These are phyloP conservation scores for Arctia plantaginis DNA, from an alignment of 2,888 invertebrate species.

Conservation along the genomic window DNA sequence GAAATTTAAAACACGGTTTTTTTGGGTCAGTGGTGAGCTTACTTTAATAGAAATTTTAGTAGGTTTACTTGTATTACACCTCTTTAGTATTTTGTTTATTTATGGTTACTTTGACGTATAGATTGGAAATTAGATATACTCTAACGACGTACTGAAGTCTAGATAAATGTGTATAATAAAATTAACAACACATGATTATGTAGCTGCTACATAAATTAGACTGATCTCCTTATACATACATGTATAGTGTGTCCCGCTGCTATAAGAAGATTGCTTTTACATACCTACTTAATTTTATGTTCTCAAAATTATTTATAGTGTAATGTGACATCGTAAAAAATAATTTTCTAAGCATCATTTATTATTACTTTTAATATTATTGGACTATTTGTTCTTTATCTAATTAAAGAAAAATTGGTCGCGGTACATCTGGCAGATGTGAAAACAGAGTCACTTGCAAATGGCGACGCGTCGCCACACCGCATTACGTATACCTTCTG, in stretches of 20 bases:
- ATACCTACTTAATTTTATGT: background rate
- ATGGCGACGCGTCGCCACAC: too few relatives aligned
- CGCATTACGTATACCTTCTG: too few relatives aligned
- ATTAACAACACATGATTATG: background rate
- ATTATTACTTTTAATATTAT: background rate
- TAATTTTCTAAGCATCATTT: constrained; percentile 3
- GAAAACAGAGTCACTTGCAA: too few relatives aligned
- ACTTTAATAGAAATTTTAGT: too few relatives aligned
- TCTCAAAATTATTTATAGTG: background rate
- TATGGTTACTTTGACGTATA: too few relatives aligned
- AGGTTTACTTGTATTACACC: too few relatives aligned
- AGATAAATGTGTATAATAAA: background rate
- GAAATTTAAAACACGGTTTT: too few relatives aligned
- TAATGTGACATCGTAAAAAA: constrained; percentile 2
- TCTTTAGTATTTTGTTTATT: too few relatives aligned
- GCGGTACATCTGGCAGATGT: too few relatives aligned
- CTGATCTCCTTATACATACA: constrained; percentile 1
- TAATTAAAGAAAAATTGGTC: too few relatives aligned
- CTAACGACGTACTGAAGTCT: background rate
- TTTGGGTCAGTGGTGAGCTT: too few relatives aligned
- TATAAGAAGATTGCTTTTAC: constrained; percentile 28
- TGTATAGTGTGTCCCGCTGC: constrained; percentile 19
- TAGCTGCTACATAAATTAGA: background rate
- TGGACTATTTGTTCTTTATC: background rate
- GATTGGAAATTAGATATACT: too few relatives aligned